These are phyloP conservation scores for Forbesichthys papilliferus DNA, from an alignment of 2,113 vertebrate species.

Conservation along the genomic window DNA sequence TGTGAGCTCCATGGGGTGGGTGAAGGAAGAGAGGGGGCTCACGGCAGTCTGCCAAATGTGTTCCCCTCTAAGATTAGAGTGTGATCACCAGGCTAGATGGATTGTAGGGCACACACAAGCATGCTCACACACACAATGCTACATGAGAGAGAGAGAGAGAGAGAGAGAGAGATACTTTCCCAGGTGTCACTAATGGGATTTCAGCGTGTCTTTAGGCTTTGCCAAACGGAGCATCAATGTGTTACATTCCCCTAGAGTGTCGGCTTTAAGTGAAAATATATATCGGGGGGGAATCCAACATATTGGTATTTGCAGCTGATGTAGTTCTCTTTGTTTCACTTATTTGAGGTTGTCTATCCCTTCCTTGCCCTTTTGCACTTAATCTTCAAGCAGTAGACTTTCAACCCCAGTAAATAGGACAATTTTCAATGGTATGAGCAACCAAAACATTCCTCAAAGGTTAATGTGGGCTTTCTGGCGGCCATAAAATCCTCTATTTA, in stretches of 20 bases:
- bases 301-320: slow-evolving; percentile 1
- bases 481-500: slow-evolving; percentile 14
- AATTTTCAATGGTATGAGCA: slow-evolving; percentile 23
- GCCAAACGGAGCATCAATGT: slow-evolving; percentile 56
- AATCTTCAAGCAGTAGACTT: neutral
- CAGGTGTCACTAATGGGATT: slow-evolving; percentile 72
- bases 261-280: slow-evolving; percentile 16
- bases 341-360: neutral
- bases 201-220: slow-evolving; percentile 57
- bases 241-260: slow-evolving; percentile 44
- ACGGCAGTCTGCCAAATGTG: slow-evolving; percentile 58
- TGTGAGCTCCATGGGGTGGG: slow-evolving; percentile 48
- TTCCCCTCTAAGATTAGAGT: slow-evolving; percentile 69
- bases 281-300: slow-evolving; percentile 1
- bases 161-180: slow-evolving; percentile 23
- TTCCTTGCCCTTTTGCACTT: slow-evolving; percentile 4
- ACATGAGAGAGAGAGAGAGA: slow-evolving; percentile 17
- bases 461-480: slow-evolving; percentile 30
- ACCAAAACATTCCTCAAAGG: slow-evolving; percentile 25
- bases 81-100: slow-evolving; percentile 73
- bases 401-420: slow-evolving; percentile 2
- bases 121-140: slow-evolving; percentile 52
- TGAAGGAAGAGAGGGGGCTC: slow-evolving; percentile 40
- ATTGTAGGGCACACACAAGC: slow-evolving; percentile 59
- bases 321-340: neutral